Evolutionary conservation across 2,113 vertebrate species (phyloP).

Genomic region (Plecturocebus donacophilus): DNA sequence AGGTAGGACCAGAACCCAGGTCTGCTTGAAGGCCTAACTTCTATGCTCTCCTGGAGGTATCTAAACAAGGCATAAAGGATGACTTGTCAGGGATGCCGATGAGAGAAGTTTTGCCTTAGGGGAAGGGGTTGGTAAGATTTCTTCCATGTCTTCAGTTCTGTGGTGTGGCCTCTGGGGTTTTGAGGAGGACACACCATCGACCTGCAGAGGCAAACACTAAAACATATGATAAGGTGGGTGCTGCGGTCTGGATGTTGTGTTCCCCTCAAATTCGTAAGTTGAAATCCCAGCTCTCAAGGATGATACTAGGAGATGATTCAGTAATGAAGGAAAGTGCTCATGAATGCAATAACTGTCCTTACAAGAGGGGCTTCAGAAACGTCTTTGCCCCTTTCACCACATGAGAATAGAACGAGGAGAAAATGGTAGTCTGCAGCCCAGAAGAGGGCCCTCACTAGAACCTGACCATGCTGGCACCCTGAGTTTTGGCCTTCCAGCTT

Average conservation of each 20-base stretch:
- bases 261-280: background rate
- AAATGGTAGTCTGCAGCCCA: background rate
- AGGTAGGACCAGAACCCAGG: background rate
- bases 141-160: background rate
- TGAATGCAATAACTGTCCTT: background rate
- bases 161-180: background rate
- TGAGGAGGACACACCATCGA: background rate
- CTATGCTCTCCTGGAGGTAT: background rate
- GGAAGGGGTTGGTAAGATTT: background rate
- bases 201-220: background rate
- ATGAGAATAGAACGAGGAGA: background rate
- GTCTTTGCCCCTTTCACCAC: background rate
- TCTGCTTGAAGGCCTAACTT: background rate
- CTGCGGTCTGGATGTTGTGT: background rate
- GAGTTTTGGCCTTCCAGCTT: background rate
- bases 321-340: background rate
- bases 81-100: background rate
- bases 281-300: background rate
- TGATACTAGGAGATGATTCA: background rate
- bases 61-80: background rate
- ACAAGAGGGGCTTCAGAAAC: background rate
- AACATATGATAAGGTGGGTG: background rate
- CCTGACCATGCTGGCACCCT: background rate
- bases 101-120: background rate
- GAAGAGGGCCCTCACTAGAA: background rate